Percentiles rank a stretch among this genome's conserved stretches.
Conservation (phyloP, 2,797 vertebrate species). For the Neosalanx taihuensis region DNA sequence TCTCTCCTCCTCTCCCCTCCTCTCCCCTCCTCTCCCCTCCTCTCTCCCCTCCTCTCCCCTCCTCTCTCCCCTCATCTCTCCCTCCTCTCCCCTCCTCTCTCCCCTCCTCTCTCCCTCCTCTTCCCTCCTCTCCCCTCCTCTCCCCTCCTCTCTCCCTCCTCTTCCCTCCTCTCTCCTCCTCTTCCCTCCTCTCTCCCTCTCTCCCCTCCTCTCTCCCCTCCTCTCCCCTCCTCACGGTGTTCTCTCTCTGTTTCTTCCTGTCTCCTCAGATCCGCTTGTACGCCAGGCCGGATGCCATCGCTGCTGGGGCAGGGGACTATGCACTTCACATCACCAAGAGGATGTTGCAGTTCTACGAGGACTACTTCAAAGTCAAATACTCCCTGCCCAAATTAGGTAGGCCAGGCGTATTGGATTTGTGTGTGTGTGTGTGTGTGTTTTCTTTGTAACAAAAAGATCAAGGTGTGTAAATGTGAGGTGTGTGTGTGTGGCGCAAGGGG, state of each 20-base stretch:
- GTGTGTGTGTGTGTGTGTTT: too few species aligned
- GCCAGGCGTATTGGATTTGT: background rate
- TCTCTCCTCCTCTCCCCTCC: constrained; percentile 1
- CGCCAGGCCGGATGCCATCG: constrained; percentile 82
- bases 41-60: background rate
- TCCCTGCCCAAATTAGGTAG: constrained; percentile 65
- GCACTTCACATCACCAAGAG: constrained; percentile 85
- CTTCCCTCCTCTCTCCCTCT: background rate
- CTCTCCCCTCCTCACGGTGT: background rate
- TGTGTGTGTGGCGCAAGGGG: too few species aligned
- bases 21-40: background rate
- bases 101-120: background rate
- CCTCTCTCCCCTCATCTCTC: background rate
- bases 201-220: background rate
- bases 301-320: constrained; percentile 86
- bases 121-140: background rate
- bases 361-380: constrained; percentile 86
- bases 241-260: background rate
- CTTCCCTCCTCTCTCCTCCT: background rate
- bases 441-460: too few species aligned
- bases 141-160: background rate
- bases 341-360: constrained; percentile 86
- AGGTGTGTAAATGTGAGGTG: too few species aligned
- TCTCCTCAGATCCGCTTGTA: constrained; percentile 79
- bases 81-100: background rate